Conservation (phyloP, 2,797 vertebrate species). For the Hozukius guyotensis region DNA sequence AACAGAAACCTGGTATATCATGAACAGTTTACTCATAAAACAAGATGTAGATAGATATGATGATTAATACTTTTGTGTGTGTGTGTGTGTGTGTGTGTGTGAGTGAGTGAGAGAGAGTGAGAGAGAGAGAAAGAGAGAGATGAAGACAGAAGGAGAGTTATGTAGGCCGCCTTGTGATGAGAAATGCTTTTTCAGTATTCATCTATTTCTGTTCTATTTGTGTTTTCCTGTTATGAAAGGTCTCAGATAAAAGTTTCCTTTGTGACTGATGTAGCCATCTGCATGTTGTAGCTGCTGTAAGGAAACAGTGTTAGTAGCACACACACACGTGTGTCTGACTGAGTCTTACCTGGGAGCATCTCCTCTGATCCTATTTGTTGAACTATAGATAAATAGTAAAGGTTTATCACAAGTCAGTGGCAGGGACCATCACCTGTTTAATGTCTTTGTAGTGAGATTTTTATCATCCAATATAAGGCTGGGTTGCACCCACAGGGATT, state of each 20-base stretch:
- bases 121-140: background rate
- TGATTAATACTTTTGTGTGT: background rate
- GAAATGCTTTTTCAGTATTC: constrained; percentile 15
- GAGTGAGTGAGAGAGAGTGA: background rate
- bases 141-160: constrained; percentile 4
- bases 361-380: background rate
- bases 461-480: background rate
- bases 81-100: background rate
- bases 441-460: background rate
- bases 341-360: background rate
- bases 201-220: constrained; percentile 49
- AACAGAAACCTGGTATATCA: background rate
- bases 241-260: constrained; percentile 36
- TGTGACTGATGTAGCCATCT: constrained; percentile 27
- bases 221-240: constrained; percentile 31
- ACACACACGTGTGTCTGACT: background rate
- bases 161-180: constrained; percentile 23
- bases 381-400: background rate
- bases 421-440: background rate
- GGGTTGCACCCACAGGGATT: background rate
- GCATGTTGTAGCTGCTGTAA: background rate
- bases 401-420: background rate
- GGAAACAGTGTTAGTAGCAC: background rate
- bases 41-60: background rate
- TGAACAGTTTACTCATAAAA: background rate